Evolutionary conservation across 2,888 invertebrate species (phyloP).

Genomic region (Herminia tarsipennalis): DNA sequence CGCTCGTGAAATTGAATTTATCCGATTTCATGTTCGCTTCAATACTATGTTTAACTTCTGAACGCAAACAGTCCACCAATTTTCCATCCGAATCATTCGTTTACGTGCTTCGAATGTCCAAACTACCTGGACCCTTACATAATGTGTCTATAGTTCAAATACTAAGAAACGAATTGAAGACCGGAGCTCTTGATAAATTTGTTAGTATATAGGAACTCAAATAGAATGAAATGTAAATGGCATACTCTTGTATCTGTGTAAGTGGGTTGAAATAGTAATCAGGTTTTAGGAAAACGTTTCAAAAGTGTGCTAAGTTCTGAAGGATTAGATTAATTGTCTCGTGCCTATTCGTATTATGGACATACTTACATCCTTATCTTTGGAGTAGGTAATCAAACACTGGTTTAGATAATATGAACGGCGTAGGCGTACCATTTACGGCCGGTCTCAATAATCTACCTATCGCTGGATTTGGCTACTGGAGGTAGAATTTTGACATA

Average conservation of each 20-base stretch:
- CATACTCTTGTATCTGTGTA: conserved; percentile 3
- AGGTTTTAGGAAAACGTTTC: too few relatives aligned
- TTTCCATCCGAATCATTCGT: conserved; percentile 48
- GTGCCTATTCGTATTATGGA: too few relatives aligned
- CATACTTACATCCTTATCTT: too few relatives aligned
- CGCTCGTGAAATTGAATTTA: conserved; percentile 23
- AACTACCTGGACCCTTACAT: conserved; percentile 31
- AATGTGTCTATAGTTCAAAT: conserved; percentile 12
- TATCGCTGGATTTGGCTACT: too few relatives aligned
- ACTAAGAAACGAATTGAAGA: conserved; percentile 6
- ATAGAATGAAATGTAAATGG: conserved; percentile 32
- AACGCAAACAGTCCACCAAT: conserved; percentile 40
- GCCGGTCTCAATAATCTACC: too few relatives aligned
- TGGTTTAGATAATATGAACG: too few relatives aligned
- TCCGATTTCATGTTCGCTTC: conserved; percentile 12
- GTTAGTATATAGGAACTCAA: conserved; percentile 33
- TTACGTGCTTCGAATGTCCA: conserved; percentile 53
- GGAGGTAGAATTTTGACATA: too few relatives aligned
- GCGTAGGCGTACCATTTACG: too few relatives aligned
- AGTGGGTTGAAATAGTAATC: conserved; percentile 2
- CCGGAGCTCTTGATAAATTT: conserved; percentile 34
- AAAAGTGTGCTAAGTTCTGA: too few relatives aligned
- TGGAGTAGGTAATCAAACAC: too few relatives aligned
- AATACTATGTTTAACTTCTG: conserved; percentile 37
- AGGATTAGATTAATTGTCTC: too few relatives aligned